A percentile compares a stretch with the other conserved stretches of the same genome.
Evolutionary conservation across 1,140 invertebrate genomes (phyloP).

Genomic region (Heliconius congener): DNA sequence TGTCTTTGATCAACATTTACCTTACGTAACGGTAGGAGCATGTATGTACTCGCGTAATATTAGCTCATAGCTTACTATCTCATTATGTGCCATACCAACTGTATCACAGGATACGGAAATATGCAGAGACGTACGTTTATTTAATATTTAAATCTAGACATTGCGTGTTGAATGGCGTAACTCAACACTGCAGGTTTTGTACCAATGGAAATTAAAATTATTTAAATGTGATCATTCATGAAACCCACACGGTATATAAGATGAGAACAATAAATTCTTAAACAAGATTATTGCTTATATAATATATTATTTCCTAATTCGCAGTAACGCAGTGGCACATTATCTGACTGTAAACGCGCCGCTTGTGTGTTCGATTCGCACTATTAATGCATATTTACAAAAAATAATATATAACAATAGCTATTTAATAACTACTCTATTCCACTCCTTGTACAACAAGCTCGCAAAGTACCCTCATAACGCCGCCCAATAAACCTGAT

Average conservation of each 20-base stretch:
- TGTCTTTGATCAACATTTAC: conserved; percentile 5
- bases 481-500: conserved; percentile 74
- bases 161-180: too few species aligned
- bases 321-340: too few species aligned
- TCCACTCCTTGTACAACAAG: conserved; percentile 40
- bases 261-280: too few species aligned
- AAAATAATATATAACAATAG: not conserved
- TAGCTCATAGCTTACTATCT: conserved; percentile 56
- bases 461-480: conserved; percentile 71
- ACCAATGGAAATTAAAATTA: not conserved
- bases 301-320: too few species aligned
- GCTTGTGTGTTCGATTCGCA: too few species aligned
- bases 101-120: conserved; percentile 49
- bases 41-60: conserved; percentile 29
- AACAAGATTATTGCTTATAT: too few species aligned
- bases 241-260: too few species aligned
- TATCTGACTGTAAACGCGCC: too few species aligned
- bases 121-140: conserved; percentile 26
- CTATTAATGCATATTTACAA: too few species aligned
- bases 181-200: not conserved
- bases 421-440: conserved; percentile 42
- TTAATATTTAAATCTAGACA: not conserved
- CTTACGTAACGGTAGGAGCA: not conserved
- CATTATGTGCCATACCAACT: conserved; percentile 66
- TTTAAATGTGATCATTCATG: too few species aligned